Conservation (phyloP, 2,888 invertebrate species). For the Onchidella celtica region DNA sequence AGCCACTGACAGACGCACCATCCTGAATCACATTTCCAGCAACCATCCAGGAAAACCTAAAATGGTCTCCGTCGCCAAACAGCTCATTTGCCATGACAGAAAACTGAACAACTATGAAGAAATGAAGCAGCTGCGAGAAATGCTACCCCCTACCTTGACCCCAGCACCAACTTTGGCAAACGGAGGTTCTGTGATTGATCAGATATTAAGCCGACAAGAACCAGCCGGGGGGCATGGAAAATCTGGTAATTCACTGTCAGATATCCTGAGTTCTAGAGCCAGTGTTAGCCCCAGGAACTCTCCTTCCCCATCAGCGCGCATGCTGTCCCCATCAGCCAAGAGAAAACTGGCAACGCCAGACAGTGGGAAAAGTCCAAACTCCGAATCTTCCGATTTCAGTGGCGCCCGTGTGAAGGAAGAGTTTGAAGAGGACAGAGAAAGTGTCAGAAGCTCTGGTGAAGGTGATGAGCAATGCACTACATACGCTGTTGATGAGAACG, state of each 20-base stretch:
- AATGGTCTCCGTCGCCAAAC: constrained; percentile 69
- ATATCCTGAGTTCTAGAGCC: neutral
- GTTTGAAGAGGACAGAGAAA: constrained; percentile 26
- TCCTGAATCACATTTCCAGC: constrained; percentile 65
- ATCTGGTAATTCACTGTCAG: constrained; percentile 12
- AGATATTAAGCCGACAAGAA: constrained; percentile 11
- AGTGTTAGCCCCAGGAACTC: neutral
- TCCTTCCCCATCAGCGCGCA: neutral
- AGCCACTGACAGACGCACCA: constrained; percentile 61
- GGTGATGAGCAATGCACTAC: neutral
- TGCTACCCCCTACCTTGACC: constrained; percentile 40
- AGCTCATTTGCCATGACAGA: constrained; percentile 72
- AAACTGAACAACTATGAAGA: constrained; percentile 53
- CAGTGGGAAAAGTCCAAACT: constrained; percentile 28
- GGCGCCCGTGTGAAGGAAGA: constrained; percentile 26
- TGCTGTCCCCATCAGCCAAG: neutral
- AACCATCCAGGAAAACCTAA: constrained; percentile 69
- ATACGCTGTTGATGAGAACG: constrained; percentile 36
- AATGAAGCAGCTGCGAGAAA: constrained; percentile 36
- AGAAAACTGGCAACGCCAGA: constrained; percentile 5
- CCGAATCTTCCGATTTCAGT: constrained; percentile 36
- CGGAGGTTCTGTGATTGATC: constrained; percentile 30
- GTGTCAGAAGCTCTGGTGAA: neutral
- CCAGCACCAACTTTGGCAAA: constrained; percentile 29
- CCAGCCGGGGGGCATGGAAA: neutral